Conservation (phyloP, 2,797 vertebrate species). For the Caiman crocodilus region DNA sequence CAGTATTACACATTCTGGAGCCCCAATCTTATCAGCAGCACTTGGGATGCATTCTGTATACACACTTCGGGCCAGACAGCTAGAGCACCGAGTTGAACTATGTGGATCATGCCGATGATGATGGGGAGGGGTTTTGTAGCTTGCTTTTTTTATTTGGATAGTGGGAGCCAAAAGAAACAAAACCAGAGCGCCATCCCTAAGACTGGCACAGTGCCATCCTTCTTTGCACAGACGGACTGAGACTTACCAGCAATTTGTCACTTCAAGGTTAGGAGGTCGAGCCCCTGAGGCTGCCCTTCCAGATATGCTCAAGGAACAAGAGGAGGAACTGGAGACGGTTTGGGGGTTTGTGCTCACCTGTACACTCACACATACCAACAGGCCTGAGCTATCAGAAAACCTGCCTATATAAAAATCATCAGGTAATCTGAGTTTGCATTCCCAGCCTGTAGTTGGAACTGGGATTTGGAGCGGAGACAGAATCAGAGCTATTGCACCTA, state of each 20-base stretch:
- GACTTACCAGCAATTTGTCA: neutral
- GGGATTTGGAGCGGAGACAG: too few species aligned
- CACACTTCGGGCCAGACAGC: slow-evolving; percentile 61
- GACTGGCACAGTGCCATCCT: slow-evolving; percentile 6
- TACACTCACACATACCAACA: neutral
- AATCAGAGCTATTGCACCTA: too few species aligned
- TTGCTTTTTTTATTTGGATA: neutral
- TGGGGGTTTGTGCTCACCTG: neutral
- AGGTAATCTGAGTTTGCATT: neutral
- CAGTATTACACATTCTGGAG: slow-evolving; percentile 74
- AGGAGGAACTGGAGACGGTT: neutral
- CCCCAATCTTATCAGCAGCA: slow-evolving; percentile 76
- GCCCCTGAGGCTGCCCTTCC: neutral
- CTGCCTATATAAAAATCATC: neutral
- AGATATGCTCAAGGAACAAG: neutral
- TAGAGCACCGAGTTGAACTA: neutral
- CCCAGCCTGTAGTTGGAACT: too few species aligned
- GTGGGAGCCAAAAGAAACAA: too few species aligned
- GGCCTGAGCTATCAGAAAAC: neutral
- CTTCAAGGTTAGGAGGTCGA: slow-evolving; percentile 14
- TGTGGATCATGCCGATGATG: neutral
- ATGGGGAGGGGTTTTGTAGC: neutral
- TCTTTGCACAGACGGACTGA: slow-evolving; percentile 34
- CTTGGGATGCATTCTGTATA: slow-evolving; percentile 70
- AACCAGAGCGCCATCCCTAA: neutral